Evolutionary conservation across 1,140 invertebrate species (phyloP), one percentile per base, ranked within the genome.

Genomic region (Schlechtendalia chinensis): DNA sequence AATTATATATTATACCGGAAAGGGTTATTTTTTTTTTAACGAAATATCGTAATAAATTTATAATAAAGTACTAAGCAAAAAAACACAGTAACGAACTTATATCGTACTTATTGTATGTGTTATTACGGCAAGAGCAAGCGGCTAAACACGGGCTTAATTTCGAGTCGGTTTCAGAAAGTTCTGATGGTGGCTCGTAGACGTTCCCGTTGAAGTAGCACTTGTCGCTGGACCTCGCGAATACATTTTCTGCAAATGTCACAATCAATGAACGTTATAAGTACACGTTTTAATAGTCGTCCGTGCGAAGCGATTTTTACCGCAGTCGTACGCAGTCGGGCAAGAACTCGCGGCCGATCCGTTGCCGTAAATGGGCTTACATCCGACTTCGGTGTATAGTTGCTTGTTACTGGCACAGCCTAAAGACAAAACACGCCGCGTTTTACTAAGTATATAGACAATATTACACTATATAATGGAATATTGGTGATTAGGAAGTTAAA

Each of bases 131-230:
- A n/a, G 27, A 47, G 16, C 75, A 79, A 17, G 75, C 19, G 0
- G 75, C 39, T 29, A 79, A 47, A 63, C 75, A 79, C 14, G 75
- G 75, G 16, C 22, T 79, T 8, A 79, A 19, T 24, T 32, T 32
- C 10, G 75, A 79, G 1, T 79, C 58, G 5, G n/a, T 19, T 47
- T 79, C 45, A 19, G 75, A 61, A 47, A 79, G 58, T 45, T 16
- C 3, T 0, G 19, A 10, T 5, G 1, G 8, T 14, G 75, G 75
- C 16, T 79, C 32, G 22, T 79, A 79, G 6, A 63, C 58, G 12
- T 79, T 79, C 50, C 58, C 75, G 19, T 79, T 79, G 1, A 79
- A 61, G 50, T 79, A 63, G 47, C 75, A 79, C 8, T 79, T 79
- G 32, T 63, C 24, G 45, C 3, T 59, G 12, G 75, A n/a, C 50